These are phyloP conservation scores for Bombus difficillimus DNA, from an alignment of 1,140 invertebrate species.

Conservation along the genomic window DNA sequence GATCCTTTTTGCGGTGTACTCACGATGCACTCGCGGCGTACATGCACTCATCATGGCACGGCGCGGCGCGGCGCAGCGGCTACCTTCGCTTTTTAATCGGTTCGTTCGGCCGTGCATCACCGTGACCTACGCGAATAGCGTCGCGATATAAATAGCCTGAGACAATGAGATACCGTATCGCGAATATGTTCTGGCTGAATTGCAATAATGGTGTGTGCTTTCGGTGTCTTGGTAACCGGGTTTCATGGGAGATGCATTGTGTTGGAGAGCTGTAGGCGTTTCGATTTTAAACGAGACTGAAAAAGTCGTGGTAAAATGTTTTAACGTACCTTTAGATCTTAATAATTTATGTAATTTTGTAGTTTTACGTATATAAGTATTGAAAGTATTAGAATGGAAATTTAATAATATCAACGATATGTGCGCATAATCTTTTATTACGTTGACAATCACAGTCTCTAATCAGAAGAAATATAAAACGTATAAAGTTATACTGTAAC, in stretches of 20 bases:
- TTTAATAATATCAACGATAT: no score
- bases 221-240: neutral
- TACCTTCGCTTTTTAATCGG: constrained; percentile 54
- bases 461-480: neutral
- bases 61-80: neutral
- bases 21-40: neutral
- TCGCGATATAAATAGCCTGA: constrained; percentile 37
- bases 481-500: neutral
- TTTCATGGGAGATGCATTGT: neutral
- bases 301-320: no score
- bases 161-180: constrained; percentile 38
- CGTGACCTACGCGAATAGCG: constrained; percentile 16
- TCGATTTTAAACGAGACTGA: neutral
- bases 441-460: neutral
- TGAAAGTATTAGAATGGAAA: neutral
- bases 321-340: neutral
- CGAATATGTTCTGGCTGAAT: constrained; percentile 11
- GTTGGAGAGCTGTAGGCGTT: neutral
- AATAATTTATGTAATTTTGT: neutral
- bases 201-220: constrained; percentile 6
- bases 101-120: constrained; percentile 26
- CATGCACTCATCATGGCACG: no score
- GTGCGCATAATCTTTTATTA: neutral
- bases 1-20: constrained; percentile 8
- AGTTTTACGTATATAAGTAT: neutral